A percentile compares a stretch with the other conserved stretches of the same genome.
Evolutionary conservation across 1,140 invertebrate genomes (phyloP).

Genomic region (Drosophila busckii): DNA sequence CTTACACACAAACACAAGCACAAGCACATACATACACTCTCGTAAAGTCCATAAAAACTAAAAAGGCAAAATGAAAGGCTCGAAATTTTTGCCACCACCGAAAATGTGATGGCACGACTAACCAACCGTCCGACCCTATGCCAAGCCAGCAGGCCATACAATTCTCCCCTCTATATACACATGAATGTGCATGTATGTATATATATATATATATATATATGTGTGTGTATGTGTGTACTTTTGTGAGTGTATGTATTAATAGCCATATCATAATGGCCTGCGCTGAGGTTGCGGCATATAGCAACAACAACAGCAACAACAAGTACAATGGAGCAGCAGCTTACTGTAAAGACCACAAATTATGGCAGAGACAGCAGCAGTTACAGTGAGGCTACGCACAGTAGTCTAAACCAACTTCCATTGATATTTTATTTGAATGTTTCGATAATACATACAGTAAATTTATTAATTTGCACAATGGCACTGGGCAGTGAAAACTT

Average conservation of each 20-base stretch:
- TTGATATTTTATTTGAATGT: too few relatives aligned
- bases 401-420: too few relatives aligned
- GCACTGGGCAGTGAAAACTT: too few relatives aligned
- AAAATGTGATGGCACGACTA: slow-evolving; percentile 39
- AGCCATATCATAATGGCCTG: slow-evolving; percentile 54
- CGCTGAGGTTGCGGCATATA: slow-evolving; percentile 48
- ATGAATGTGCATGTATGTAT: neutral
- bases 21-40: too few relatives aligned
- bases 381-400: too few relatives aligned
- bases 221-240: neutral
- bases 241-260: slow-evolving; percentile 46
- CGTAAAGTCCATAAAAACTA: slow-evolving; percentile 74
- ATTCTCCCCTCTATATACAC: slow-evolving; percentile 24
- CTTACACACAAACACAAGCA: too few relatives aligned
- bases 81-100: slow-evolving; percentile 69
- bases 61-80: slow-evolving; percentile 73
- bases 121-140: neutral
- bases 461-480: too few relatives aligned
- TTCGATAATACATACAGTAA: too few relatives aligned
- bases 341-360: slow-evolving; percentile 68
- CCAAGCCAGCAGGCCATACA: slow-evolving; percentile 3
- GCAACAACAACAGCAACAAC: slow-evolving; percentile 20
- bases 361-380: slow-evolving; percentile 41
- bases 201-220: slow-evolving; percentile 1
- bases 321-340: slow-evolving; percentile 27